Evolutionary conservation across 2,113 vertebrate species (phyloP), one percentile per base, ranked within the genome.

Genomic region (Corythoichthys intestinalis): DNA sequence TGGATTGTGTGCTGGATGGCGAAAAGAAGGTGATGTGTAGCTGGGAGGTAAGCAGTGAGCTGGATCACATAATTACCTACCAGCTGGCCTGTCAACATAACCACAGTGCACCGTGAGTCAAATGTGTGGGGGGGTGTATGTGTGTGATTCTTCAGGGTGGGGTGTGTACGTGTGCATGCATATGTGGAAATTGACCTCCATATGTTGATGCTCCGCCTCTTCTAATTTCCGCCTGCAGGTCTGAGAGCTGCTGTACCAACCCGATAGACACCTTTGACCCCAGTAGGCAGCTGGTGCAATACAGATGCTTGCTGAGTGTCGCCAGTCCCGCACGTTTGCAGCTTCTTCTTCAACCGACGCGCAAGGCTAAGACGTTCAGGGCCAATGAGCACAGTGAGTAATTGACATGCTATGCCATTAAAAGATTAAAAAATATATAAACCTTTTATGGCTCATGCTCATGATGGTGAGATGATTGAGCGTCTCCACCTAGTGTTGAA

Each of bases 31-130:
- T 83, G 67, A 66, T 6, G 10, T 92, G 90, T 35, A 87, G 81
- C 76, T 92, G 91, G 91, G 75, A 88, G 66, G 71, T 90, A 65
- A 89, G 67, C 77, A 77, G 34, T 67, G 80, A 83, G 20, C 62
- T 78, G 75, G 83, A 77, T 41, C 59, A 77, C 28, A 66, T 79
- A 63, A 49, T 90, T 39, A 78, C 75, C 70, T 88, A 88, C 82
- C 75, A 83, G 71, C 86, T 91, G 76, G 34, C 1, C 38, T 89
- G 84, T 57, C 72, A 46, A 65, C 65, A 52, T 60, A 59, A 59
- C 12, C 65, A 2, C 7, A 65, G 39, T 0, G 46, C 48, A 1
- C n/a, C 0, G 86, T 87, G 49, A 82, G 87, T 83, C 59, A 6
- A 66, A 52, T n/a, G 28, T 34, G 58, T 50, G 34, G 37, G 66